Evolutionary conservation across 1,140 invertebrate species (phyloP), one percentile per base, ranked within the genome.

Genomic region (Magallana gigas): DNA sequence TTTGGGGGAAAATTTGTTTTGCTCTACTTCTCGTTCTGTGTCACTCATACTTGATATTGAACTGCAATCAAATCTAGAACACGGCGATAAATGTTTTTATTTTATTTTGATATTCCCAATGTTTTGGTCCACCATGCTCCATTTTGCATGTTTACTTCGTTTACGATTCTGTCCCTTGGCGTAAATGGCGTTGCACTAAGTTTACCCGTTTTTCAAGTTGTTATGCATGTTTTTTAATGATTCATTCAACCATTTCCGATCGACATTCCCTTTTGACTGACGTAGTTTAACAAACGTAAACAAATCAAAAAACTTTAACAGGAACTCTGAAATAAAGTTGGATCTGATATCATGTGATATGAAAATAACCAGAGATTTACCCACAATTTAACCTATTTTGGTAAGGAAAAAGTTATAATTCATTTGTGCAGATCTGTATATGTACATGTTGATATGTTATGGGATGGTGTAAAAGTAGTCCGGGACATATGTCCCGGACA

Each of bases 171-270:
- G 23, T 36, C 11, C 14, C 12, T 18, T 4, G 23, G 7, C 4
- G 68, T 29, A 11, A 5, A 11, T 12, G 18, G 18, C 29, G 6
- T 1, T 18, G 29, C n/a, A 1, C 29, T 8, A 1, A 8, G 8
- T 4, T 23, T 29, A 18, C 9, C 6, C 18, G 9, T 11, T 7
- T n/a, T n/a, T 12, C 23, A 9, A 29, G 68, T 36, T 76, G 23
- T 29, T 23, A 4, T 23, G 11, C 18, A 36, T 76, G 68, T 76
- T 8, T 76, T 76, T 29, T 29, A 76, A 29, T 76, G 68, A 76
- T 76, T 76, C 68, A 76, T 76, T 12, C 68, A 36, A 76, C 68
- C 23, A 76, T 76, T 76, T 76, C 68, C 68, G 23, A 76, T 36
- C 23, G 23, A 9, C 68, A 76, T 76, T 76, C 68, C 68, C 68